phyloP scores from a whole-genome alignment of 92 coral and sea anemone species.

The Palythoa grandis region DNA sequence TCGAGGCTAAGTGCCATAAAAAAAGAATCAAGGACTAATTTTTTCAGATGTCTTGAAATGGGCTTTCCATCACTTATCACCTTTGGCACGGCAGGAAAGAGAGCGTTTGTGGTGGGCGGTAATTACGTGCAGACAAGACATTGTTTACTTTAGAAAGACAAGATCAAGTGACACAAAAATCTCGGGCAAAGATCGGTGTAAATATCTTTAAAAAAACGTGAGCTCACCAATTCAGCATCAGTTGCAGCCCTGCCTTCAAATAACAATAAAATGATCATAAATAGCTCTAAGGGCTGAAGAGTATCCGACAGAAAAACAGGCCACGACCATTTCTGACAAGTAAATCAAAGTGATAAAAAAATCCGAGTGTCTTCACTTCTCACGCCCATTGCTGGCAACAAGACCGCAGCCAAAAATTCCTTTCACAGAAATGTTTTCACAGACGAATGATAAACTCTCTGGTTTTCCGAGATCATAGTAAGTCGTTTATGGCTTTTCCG shows the following conservation, averaged over 20 bases:
- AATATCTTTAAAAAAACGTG: background rate
- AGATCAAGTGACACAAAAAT: slow-evolving; percentile 46
- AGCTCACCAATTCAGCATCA: background rate
- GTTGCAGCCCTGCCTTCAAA: background rate
- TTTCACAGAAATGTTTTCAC: slow-evolving; percentile 40
- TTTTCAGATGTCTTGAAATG: slow-evolving; percentile 22
- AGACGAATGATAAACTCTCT: background rate
- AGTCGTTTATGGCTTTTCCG: slow-evolving; percentile 15
- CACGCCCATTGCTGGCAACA: slow-evolving; percentile 36
- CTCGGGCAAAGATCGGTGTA: slow-evolving; percentile 12
- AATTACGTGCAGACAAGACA: slow-evolving; percentile 46
- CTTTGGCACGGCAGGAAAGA: slow-evolving; percentile 21
- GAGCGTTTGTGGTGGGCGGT: slow-evolving; percentile 15
- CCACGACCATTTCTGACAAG: slow-evolving; percentile 28
- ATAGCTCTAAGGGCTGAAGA: background rate
- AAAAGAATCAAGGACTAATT: slow-evolving; percentile 28
- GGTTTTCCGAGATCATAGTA: background rate
- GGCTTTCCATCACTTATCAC: slow-evolving; percentile 22
- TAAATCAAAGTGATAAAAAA: slow-evolving; percentile 28
- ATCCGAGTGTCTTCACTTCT: slow-evolving; percentile 13
- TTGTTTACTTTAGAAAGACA: slow-evolving; percentile 40
- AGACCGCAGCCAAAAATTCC: slow-evolving; percentile 40
- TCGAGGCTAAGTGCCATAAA: slow-evolving; percentile 35
- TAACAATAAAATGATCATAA: background rate
- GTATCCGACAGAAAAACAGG: background rate